phyloP scores from a whole-genome alignment of 2,888 invertebrate species.

The Perithous albicinctus region DNA sequence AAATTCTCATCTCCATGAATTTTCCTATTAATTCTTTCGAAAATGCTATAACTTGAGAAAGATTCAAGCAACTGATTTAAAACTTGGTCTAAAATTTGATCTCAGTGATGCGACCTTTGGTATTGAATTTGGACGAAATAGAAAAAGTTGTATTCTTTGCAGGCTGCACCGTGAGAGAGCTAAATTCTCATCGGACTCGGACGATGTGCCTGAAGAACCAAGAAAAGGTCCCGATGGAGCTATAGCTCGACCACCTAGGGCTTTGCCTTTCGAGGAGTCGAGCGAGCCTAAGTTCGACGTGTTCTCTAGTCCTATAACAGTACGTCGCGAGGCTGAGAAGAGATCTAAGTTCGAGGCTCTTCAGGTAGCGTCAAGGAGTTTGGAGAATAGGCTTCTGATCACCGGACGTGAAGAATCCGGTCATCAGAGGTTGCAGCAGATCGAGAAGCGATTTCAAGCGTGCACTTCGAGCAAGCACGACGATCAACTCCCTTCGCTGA shows the following conservation, averaged over 20 bases:
- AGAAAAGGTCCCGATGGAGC: conserved; percentile 53
- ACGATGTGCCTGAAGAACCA: conserved; percentile 38
- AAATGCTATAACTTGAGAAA: too few relatives aligned
- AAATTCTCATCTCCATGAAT: too few relatives aligned
- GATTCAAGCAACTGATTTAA: too few relatives aligned
- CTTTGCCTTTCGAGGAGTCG: conserved; percentile 65
- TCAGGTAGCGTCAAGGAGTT: conserved; percentile 78
- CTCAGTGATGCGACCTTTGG: too few relatives aligned
- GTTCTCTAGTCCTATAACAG: conserved; percentile 66
- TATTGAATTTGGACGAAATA: too few relatives aligned
- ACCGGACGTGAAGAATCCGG: conserved; percentile 71
- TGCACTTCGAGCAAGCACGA: conserved; percentile 70
- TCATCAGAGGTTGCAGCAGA: conserved; percentile 69
- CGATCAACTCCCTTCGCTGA: conserved; percentile 64
- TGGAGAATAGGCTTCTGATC: conserved; percentile 74
- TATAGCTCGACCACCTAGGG: conserved; percentile 73
- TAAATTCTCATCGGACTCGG: conserved; percentile 53
- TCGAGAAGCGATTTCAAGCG: conserved; percentile 71
- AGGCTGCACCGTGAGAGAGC: conserved; percentile 62
- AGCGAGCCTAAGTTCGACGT: conserved; percentile 66
- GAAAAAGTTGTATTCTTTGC: not conserved
- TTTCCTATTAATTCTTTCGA: too few relatives aligned
- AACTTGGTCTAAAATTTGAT: too few relatives aligned
- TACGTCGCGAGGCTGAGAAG: conserved; percentile 71
- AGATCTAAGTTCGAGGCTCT: conserved; percentile 80